Evolutionary conservation across 2,797 vertebrate species (phyloP).

Genomic region (Chloroceryle inda): DNA sequence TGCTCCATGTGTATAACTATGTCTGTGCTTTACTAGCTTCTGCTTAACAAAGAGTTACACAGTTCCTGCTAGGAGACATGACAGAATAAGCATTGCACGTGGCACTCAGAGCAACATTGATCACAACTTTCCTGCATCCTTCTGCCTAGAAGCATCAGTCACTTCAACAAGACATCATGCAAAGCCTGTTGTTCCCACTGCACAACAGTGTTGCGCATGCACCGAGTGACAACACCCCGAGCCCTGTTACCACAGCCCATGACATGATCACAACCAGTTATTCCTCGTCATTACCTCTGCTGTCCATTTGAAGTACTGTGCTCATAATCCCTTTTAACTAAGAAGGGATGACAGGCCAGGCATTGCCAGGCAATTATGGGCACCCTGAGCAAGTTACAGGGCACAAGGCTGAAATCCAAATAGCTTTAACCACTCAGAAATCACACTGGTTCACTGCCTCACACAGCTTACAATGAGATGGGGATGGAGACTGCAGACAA

Average conservation of each 20-base stretch:
- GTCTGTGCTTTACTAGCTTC: not conserved
- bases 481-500: not conserved
- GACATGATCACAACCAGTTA: not conserved
- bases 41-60: not conserved
- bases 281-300: not conserved
- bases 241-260: not conserved
- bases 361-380: not conserved
- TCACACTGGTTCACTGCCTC: not conserved
- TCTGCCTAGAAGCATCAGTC: not conserved
- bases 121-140: not conserved
- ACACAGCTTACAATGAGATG: not conserved
- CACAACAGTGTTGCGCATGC: not conserved
- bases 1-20: not conserved
- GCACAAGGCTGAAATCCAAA: not conserved
- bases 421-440: not conserved
- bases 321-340: not conserved
- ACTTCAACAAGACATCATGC: not conserved
- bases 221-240: fast-evolving
- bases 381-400: not conserved
- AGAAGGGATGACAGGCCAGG: not conserved
- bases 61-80: not conserved
- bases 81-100: not conserved
- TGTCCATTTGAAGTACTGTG: not conserved
- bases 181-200: not conserved
- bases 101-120: not conserved